phyloP scores from a whole-genome alignment of 1,140 invertebrate species.

The Propsilocerus akamusi region DNA sequence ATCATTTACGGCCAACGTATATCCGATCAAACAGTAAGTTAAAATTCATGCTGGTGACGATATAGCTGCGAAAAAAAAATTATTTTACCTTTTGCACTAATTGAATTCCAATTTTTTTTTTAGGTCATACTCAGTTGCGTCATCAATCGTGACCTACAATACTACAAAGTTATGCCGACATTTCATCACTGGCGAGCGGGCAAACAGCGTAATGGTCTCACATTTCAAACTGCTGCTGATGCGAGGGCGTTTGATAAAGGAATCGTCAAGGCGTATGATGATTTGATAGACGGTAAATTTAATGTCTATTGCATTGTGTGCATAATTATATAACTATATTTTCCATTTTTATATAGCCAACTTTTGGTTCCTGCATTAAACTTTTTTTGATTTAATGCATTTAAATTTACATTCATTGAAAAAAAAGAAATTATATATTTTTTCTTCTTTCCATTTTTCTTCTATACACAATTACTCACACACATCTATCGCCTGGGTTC shows the following conservation, averaged over 20 bases:
- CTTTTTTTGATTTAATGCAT: no score
- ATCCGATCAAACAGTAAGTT: slow-evolving; percentile 72
- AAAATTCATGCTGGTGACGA: not conserved
- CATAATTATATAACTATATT: not conserved
- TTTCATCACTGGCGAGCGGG: slow-evolving; percentile 96
- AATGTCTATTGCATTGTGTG: no score
- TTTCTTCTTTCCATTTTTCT: no score
- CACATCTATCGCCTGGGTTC: no score
- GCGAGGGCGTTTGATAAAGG: slow-evolving; percentile 87
- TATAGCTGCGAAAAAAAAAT: not conserved
- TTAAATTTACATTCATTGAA: no score
- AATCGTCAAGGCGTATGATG: slow-evolving; percentile 72
- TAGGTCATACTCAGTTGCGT: slow-evolving; percentile 87
- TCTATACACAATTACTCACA: no score
- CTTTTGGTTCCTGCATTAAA: no score
- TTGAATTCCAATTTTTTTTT: slow-evolving; percentile 13
- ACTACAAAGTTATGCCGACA: slow-evolving; percentile 95
- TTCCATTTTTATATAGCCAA: no score
- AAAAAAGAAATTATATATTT: no score
- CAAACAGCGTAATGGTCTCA: slow-evolving; percentile 85
- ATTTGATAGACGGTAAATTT: slow-evolving; percentile 71
- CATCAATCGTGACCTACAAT: slow-evolving; percentile 90
- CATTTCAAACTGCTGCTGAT: slow-evolving; percentile 86
- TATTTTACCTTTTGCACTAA: not conserved
- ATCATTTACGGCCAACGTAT: slow-evolving; percentile 82